phyloP scores from a whole-genome alignment of 1,140 invertebrate genomes.

The Halyomorpha halys region DNA sequence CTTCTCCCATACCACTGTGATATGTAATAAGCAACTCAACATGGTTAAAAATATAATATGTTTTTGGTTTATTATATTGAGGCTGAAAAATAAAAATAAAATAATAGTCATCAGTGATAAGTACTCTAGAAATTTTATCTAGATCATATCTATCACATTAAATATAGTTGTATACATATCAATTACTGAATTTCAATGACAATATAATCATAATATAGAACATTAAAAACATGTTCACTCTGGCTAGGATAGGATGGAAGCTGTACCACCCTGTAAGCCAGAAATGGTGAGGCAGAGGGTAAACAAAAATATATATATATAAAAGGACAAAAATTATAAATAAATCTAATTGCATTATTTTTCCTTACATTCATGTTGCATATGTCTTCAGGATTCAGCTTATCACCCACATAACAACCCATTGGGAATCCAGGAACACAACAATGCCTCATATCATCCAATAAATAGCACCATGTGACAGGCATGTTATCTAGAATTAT shows the following conservation, averaged over 20 bases:
- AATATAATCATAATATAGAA: too few relatives aligned
- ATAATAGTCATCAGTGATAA: too few relatives aligned
- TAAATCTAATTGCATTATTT: too few relatives aligned
- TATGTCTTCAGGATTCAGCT: conserved; percentile 46
- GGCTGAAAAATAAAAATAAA: conserved; percentile 19
- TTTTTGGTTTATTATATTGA: conserved; percentile 36
- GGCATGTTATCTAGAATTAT: conserved; percentile 82
- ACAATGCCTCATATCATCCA: conserved; percentile 64
- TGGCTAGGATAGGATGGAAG: too few relatives aligned
- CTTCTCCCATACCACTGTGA: conserved; percentile 73
- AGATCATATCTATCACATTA: too few relatives aligned
- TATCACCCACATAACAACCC: conserved; percentile 76
- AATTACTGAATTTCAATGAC: too few relatives aligned
- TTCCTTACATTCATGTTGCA: conserved; percentile 47
- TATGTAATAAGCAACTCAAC: conserved; percentile 88
- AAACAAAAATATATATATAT: conserved; percentile 3
- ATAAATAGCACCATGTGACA: conserved; percentile 84
- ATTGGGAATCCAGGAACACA: conserved; percentile 95
- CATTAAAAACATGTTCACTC: too few relatives aligned
- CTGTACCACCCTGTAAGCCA: too few relatives aligned
- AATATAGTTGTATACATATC: too few relatives aligned
- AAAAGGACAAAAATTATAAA: too few relatives aligned
- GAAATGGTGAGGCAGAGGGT: not conserved
- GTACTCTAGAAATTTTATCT: too few relatives aligned
- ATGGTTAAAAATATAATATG: conserved; percentile 93